These are phyloP conservation scores for Brachionus manjavacas DNA, from an alignment of 1,140 invertebrate species.

Conservation along the genomic window DNA sequence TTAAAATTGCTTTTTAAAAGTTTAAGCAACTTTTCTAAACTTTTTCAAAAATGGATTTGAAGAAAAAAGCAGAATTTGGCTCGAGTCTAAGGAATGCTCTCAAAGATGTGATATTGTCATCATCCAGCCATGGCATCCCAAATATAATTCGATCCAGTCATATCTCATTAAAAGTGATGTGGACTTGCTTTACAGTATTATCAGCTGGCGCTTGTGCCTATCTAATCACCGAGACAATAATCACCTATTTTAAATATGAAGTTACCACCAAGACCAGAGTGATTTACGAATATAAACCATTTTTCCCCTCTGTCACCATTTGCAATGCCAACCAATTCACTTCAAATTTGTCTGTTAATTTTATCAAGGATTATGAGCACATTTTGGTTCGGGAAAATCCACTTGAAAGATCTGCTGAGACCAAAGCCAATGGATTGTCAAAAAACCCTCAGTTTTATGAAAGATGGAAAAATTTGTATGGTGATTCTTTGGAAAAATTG, in stretches of 20 bases:
- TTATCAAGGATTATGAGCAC: background rate
- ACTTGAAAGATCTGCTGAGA: background rate
- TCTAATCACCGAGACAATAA: background rate
- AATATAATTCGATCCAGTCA: background rate
- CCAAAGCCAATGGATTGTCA: background rate
- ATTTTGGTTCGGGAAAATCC: background rate
- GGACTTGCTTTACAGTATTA: background rate
- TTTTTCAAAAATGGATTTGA: background rate
- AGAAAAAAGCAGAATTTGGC: background rate
- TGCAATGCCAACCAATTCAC: background rate
- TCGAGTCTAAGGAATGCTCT: background rate
- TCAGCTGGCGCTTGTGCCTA: background rate
- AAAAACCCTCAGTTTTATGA: background rate
- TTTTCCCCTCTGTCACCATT: background rate
- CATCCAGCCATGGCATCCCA: slow-evolving; percentile 26
- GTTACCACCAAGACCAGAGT: background rate
- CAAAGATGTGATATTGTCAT: background rate
- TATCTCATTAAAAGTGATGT: background rate
- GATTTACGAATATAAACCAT: background rate
- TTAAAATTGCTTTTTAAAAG: no score
- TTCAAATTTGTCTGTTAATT: background rate
- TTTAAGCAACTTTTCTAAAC: no score
- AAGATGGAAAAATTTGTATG: background rate
- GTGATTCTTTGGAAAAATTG: background rate
- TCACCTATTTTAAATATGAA: background rate